Conservation (phyloP, 2,888 invertebrate genomes). For the Vanessa cardui region DNA sequence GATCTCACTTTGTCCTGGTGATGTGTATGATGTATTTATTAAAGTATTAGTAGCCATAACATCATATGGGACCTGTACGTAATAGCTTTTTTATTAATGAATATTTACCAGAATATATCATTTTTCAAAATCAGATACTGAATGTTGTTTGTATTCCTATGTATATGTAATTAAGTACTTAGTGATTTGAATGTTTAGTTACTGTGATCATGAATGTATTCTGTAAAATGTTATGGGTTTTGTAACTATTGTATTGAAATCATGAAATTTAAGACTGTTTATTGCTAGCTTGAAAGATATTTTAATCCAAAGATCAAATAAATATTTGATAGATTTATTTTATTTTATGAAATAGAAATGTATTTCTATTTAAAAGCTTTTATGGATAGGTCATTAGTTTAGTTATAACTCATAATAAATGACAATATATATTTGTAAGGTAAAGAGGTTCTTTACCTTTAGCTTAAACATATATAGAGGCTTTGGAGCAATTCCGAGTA, state of each 20-base stretch:
- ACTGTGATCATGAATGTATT: not conserved
- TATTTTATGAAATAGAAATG: not conserved
- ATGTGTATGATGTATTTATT: not conserved
- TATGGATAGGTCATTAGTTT: slow-evolving; percentile 6
- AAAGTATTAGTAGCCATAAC: too few species aligned
- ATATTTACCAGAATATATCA: not conserved
- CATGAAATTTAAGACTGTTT: not conserved
- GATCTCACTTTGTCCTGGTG: not conserved
- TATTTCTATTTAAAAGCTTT: slow-evolving; percentile 8
- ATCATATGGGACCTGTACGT: slow-evolving; percentile 2
- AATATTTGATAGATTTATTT: not conserved
- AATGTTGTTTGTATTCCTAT: not conserved
- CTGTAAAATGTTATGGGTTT: not conserved
- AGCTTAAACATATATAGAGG: slow-evolving; percentile 23
- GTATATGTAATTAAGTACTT: not conserved
- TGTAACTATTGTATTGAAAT: not conserved
- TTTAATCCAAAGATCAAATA: slow-evolving; percentile 1
- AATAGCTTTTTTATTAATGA: slow-evolving; percentile 4
- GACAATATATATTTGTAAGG: slow-evolving; percentile 22
- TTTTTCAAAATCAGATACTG: not conserved
- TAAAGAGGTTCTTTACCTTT: slow-evolving; percentile 5
- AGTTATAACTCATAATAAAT: slow-evolving; percentile 20
- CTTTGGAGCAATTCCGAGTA: slow-evolving; percentile 42
- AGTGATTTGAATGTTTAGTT: too few species aligned
- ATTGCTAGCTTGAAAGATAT: not conserved